Percentiles rank a stretch among this genome's conserved stretches.
These are phyloP conservation scores for Dipodomys stephensi DNA, from an alignment of 2,113 vertebrate species.

Conservation along the genomic window DNA sequence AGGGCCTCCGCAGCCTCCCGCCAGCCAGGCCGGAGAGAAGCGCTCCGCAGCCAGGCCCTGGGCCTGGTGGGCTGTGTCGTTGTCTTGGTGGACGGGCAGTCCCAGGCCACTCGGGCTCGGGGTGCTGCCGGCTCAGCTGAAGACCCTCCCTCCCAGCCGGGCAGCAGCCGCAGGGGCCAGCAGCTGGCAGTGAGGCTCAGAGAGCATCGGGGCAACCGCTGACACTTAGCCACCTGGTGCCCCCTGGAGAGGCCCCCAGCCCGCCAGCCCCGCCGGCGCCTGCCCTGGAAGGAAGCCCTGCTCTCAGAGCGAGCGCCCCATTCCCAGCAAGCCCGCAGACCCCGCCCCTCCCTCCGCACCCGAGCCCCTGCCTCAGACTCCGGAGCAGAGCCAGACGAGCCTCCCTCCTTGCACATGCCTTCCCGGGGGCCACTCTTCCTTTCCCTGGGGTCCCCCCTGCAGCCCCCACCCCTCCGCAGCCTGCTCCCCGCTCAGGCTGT, in stretches of 20 bases:
- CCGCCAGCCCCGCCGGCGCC: no score
- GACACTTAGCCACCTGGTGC: constrained; percentile 44
- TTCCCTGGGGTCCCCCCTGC: no score
- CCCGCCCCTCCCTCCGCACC: no score
- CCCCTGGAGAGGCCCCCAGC: background rate
- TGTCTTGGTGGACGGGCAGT: background rate
- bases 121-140: background rate
- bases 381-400: no score
- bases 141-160: background rate
- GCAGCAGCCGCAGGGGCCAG: background rate
- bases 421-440: no score
- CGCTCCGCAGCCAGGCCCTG: no score
- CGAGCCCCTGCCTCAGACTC: no score
- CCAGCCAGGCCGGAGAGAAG: background rate
- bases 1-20: background rate
- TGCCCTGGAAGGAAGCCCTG: background rate
- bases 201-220: background rate
- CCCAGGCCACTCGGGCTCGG: background rate
- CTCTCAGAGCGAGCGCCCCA: background rate
- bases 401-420: no score
- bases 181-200: constrained; percentile 50
- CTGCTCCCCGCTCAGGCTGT: no score
- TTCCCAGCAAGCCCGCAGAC: background rate
- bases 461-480: no score
- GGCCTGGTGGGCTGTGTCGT: background rate